These are phyloP conservation scores for Dendrophyllia cribrosa DNA, from an alignment of 64 coral and sea anemone genomes.

Conservation along the genomic window DNA sequence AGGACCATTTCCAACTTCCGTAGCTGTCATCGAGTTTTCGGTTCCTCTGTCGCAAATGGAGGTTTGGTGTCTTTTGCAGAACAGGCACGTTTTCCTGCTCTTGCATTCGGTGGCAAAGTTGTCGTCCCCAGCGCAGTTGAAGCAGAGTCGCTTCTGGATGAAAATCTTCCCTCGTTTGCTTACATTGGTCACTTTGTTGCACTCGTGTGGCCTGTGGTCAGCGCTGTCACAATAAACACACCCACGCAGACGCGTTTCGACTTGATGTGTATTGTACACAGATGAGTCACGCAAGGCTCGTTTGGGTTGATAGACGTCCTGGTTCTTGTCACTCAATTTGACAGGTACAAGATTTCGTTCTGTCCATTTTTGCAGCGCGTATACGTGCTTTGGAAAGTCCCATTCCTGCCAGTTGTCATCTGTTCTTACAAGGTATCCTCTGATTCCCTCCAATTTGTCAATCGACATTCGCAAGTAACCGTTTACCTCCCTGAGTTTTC, in stretches of 20 bases:
- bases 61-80: conserved; percentile 51
- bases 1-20: neutral
- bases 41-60: conserved; percentile 2
- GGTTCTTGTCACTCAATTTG: neutral
- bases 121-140: conserved; percentile 7
- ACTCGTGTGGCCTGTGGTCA: conserved; percentile 20
- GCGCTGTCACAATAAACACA: conserved; percentile 27
- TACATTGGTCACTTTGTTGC: neutral
- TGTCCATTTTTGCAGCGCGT: conserved; percentile 57
- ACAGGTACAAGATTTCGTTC: conserved; percentile 43
- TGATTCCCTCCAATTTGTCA: conserved; percentile 58
- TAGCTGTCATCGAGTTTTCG: neutral
- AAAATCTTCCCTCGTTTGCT: conserved; percentile 5
- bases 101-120: neutral
- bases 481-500: conserved; percentile 36
- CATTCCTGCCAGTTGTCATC: conserved; percentile 66
- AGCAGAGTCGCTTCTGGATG: conserved; percentile 4
- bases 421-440: conserved; percentile 41
- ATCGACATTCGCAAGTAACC: conserved; percentile 42
- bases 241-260: neutral
- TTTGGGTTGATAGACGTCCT: too few relatives aligned
- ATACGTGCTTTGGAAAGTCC: conserved; percentile 44
- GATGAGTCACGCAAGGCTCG: neutral
- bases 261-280: neutral
- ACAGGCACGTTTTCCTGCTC: conserved; percentile 12